phyloP scores from a whole-genome alignment of 2,113 vertebrate genomes.

The Crocuta crocuta region DNA sequence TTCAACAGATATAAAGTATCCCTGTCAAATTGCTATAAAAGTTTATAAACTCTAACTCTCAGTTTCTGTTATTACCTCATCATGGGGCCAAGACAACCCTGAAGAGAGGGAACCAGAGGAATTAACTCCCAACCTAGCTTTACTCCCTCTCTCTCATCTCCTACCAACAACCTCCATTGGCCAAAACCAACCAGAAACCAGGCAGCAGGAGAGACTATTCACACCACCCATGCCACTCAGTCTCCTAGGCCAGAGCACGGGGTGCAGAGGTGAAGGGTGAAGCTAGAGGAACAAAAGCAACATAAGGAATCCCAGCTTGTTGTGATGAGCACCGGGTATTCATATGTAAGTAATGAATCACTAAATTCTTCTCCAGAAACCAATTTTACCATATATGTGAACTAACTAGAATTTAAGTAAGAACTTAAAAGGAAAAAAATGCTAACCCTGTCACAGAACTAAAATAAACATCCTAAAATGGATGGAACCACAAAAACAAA shows the following conservation, averaged over 20 bases:
- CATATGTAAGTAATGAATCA: no score
- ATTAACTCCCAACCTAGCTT: not conserved
- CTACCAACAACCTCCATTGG: not conserved
- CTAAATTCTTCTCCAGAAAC: no score
- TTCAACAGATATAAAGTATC: not conserved
- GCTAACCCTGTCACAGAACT: not conserved
- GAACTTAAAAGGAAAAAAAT: not conserved
- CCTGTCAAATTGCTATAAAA: not conserved
- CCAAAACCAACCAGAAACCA: not conserved
- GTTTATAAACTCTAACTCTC: not conserved
- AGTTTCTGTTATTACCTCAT: not conserved
- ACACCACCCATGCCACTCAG: rapidly evolving
- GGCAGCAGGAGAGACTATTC: not conserved
- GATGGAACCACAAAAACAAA: not conserved
- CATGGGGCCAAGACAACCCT: not conserved
- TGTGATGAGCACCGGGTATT: no score
- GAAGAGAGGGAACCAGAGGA: not conserved
- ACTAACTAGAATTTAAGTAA: no score
- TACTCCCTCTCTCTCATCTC: not conserved
- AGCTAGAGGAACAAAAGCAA: not conserved
- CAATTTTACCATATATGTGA: no score
- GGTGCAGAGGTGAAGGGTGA: no score
- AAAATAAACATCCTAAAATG: not conserved
- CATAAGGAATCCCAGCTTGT: no score
- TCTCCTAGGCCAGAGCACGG: not conserved